Conservation (phyloP, 2,888 invertebrate genomes). For the Clanis bilineata region DNA sequence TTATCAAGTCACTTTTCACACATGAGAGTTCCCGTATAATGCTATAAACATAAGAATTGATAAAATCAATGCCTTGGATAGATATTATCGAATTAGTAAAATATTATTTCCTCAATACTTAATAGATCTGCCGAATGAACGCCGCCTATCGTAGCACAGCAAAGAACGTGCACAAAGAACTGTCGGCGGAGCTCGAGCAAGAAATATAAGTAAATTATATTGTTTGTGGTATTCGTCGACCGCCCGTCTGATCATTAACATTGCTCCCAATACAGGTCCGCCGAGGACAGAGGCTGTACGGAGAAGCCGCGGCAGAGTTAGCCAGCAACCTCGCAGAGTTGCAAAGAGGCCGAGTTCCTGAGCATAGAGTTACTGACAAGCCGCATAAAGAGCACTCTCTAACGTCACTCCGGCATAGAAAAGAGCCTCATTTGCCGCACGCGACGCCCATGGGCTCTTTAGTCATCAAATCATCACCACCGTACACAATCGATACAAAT, state of each 20-base stretch:
- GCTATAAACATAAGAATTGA: too few relatives aligned
- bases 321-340: conserved; percentile 61
- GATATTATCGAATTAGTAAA: too few relatives aligned
- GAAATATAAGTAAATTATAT: conserved; percentile 1
- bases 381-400: conserved; percentile 45
- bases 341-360: conserved; percentile 49
- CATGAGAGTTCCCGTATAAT: too few relatives aligned
- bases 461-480: conserved; percentile 48
- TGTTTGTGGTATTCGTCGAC: background rate
- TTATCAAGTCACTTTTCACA: too few relatives aligned
- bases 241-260: conserved; percentile 10
- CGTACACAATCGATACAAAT: conserved; percentile 28
- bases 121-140: conserved; percentile 18
- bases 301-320: conserved; percentile 65
- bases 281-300: conserved; percentile 60
- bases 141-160: background rate
- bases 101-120: background rate
- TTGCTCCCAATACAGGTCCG: conserved; percentile 47
- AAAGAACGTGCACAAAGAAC: background rate
- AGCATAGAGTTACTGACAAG: conserved; percentile 54
- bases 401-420: conserved; percentile 51
- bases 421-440: conserved; percentile 55
- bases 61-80: too few relatives aligned
- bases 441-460: conserved; percentile 44
- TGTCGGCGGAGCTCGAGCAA: conserved; percentile 1